Conservation (phyloP, 2,113 vertebrate genomes). For the Vidua macroura region DNA sequence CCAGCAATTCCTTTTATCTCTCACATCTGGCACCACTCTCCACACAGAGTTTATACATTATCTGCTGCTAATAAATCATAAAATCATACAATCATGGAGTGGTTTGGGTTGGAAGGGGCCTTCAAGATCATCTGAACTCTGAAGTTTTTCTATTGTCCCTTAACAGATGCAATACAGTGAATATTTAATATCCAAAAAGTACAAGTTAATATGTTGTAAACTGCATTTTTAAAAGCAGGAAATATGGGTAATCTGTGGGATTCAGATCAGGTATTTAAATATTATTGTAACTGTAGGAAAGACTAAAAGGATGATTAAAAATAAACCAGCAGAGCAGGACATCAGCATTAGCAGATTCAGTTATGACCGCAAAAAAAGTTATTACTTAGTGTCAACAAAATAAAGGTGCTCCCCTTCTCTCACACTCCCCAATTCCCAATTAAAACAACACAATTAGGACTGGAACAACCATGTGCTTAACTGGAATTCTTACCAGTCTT, state of each 20-base stretch:
- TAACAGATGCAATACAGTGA: background rate
- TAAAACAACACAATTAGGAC: background rate
- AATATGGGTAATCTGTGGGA: background rate
- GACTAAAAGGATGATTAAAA: background rate
- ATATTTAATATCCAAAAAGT: background rate
- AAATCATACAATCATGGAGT: background rate
- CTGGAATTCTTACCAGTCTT: background rate
- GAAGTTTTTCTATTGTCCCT: background rate
- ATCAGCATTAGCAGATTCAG: background rate
- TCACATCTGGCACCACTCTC: slow-evolving; percentile 63
- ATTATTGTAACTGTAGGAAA: background rate
- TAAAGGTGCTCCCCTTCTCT: background rate
- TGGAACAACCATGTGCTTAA: background rate
- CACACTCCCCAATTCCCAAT: background rate
- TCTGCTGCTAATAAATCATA: slow-evolving; percentile 62
- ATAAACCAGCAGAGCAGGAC: background rate
- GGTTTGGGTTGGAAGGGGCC: background rate
- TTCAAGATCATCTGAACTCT: background rate
- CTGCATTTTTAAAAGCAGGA: background rate
- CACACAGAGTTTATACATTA: slow-evolving; percentile 6
- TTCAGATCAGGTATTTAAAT: background rate
- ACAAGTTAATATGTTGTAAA: background rate
- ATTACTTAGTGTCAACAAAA: background rate
- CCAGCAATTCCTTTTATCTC: background rate
- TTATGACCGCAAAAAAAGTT: background rate